These are phyloP conservation scores for Iselma pallidipennis DNA, from an alignment of 2,888 invertebrate species.

Conservation along the genomic window DNA sequence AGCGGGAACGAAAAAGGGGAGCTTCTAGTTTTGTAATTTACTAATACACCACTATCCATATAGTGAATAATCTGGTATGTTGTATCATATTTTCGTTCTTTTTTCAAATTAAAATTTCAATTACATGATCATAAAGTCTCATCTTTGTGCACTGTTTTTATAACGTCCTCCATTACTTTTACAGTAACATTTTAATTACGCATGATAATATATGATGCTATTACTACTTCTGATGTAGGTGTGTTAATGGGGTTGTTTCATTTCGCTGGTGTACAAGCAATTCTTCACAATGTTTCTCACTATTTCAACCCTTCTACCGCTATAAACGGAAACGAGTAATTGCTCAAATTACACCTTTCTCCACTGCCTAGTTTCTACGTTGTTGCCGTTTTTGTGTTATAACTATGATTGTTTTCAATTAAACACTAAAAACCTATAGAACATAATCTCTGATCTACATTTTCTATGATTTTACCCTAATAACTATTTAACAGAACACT, in stretches of 20 bases:
- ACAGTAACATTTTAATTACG: constrained; percentile 13
- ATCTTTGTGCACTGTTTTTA: background rate
- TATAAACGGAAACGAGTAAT: background rate
- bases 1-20: background rate
- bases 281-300: constrained; percentile 16
- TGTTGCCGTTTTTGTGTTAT: background rate
- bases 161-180: background rate
- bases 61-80: no score
- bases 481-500: no score
- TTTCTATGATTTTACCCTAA: background rate
- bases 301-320: background rate
- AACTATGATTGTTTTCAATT: background rate
- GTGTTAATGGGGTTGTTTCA: constrained; percentile 27
- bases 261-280: constrained; percentile 14
- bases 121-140: background rate
- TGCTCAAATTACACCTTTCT: background rate
- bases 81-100: no score
- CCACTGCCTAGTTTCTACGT: background rate
- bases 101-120: background rate
- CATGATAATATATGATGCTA: constrained; percentile 21
- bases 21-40: no score
- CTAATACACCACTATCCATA: no score
- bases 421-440: background rate
- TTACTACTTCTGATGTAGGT: constrained; percentile 13
- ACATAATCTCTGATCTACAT: no score